phyloP scores from a whole-genome alignment of 2,888 invertebrate genomes.

The Arenicola marina region DNA sequence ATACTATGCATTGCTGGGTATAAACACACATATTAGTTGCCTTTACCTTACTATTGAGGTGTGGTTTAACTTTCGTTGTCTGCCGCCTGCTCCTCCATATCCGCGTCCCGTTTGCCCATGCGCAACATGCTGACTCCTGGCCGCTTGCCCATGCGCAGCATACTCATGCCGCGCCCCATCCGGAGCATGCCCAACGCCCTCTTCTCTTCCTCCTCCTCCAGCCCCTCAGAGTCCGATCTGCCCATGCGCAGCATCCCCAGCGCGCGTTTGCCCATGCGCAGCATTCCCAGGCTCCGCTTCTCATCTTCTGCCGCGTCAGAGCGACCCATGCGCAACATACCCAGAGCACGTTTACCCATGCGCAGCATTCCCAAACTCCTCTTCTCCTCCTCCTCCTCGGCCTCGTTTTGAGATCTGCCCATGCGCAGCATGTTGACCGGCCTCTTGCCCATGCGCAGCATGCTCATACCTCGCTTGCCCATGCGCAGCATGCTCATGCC shows the following conservation, averaged over 20 bases:
- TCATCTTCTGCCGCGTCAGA: background rate
- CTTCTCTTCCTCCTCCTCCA: conserved; percentile 10
- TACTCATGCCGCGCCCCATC: conserved; percentile 21
- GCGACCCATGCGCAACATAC: conserved; percentile 21
- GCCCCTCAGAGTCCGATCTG: background rate
- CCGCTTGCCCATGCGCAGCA: conserved; percentile 1
- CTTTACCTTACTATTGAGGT: no score
- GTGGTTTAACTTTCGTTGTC: no score
- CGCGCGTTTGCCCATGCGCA: conserved; percentile 31
- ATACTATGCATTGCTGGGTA: no score
- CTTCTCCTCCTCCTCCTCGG: background rate
- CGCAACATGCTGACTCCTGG: conserved; percentile 27
- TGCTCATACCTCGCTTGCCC: conserved; percentile 30
- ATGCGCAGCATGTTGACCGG: conserved; percentile 32
- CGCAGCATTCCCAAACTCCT: conserved; percentile 26
- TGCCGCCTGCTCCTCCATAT: no score
- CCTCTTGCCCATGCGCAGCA: conserved; percentile 37
- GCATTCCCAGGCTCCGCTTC: conserved; percentile 28
- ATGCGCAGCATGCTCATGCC: conserved; percentile 33
- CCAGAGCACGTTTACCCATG: conserved; percentile 32
- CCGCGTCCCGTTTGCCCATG: conserved; percentile 33
- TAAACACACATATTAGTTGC: no score
- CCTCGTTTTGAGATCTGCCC: conserved; percentile 18
- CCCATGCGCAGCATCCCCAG: conserved; percentile 21
- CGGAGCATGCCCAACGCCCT: conserved; percentile 27